Base-by-base conservation (phyloP, 1,140 invertebrate genomes). In the Drosophila ficusphila region DNA sequence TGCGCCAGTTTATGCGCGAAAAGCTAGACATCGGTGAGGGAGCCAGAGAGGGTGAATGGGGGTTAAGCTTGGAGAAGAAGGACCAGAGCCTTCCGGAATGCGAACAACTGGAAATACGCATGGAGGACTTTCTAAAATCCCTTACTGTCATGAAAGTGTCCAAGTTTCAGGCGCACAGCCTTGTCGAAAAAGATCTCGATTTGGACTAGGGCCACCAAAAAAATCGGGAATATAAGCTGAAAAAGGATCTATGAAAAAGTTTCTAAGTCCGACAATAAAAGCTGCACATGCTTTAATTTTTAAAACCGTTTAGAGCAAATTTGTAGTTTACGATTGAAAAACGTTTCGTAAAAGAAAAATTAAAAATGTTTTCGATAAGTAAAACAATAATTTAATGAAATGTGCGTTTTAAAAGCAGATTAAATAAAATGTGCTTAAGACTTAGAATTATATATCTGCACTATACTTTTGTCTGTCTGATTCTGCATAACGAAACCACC, bases 41-140 rank as follows among this genome's bases (percentile, higher is more conserved):
- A 6, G 9, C 5, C 9, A 51, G 12, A 4, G 8, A 38, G 1
- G 1, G 1, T 1, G 25, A 29, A 23, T 0, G 23, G 4, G 36
- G 44, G 11, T 16, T 16, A 19, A 16, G 36, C 3, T 57, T 57
- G 1, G 4, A 27, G n/a, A 33, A 2, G 3, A 25, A 31, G 9
- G 41, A 41, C 0, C n/a, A 18, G 4, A 1, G 9, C 25, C 7
- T 64, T 0, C 38, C 49, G 93, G 9, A 96, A 94, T 46, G 93
- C 92, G 23, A 51, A 11, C 39, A 65, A 4, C 16, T 83, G 36
- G 54, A 75, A 4, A 62, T 83, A 0, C 60, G 31, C 11, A 95
- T 95, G 94, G 93, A 95, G 3, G 95, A 96, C 91, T 90, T 96
- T 29, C 48, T 93, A 0, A 92, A 90, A 29, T 94, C 95, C 0